Evolutionary conservation across 35 echinoderm and acorn worm genomes (phyloP).

Genomic region (Lytechinus pictus): DNA sequence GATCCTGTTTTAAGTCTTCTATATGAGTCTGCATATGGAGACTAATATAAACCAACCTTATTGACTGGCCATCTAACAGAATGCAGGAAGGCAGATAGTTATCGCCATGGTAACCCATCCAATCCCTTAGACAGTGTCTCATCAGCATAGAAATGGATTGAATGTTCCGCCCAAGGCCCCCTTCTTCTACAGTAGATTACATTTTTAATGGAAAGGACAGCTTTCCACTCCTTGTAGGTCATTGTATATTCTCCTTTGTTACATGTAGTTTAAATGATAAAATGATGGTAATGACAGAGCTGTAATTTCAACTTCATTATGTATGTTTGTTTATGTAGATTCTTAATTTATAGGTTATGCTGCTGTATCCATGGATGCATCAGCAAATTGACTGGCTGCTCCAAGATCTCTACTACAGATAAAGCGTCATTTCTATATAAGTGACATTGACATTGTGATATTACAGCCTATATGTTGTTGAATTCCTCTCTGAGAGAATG

Average conservation of each 20-base stretch:
- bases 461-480: too few species aligned
- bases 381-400: neutral
- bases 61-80: neutral
- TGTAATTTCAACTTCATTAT: neutral
- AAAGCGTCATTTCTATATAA: too few species aligned
- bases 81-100: constrained; percentile 21
- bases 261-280: neutral
- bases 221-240: neutral
- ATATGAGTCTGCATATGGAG: too few species aligned
- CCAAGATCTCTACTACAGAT: too few species aligned
- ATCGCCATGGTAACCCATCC: neutral
- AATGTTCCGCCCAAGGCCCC: neutral
- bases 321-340: neutral
- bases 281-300: neutral
- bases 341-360: neutral
- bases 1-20: too few species aligned
- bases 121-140: neutral
- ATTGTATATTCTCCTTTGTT: neutral
- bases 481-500: neutral
- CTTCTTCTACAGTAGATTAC: neutral
- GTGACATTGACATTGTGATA: neutral
- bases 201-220: neutral
- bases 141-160: constrained; percentile 29
- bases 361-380: neutral
- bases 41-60: neutral